Evolutionary conservation across 2,888 invertebrate genomes (phyloP).

Genomic region (Apotomis betuletana): DNA sequence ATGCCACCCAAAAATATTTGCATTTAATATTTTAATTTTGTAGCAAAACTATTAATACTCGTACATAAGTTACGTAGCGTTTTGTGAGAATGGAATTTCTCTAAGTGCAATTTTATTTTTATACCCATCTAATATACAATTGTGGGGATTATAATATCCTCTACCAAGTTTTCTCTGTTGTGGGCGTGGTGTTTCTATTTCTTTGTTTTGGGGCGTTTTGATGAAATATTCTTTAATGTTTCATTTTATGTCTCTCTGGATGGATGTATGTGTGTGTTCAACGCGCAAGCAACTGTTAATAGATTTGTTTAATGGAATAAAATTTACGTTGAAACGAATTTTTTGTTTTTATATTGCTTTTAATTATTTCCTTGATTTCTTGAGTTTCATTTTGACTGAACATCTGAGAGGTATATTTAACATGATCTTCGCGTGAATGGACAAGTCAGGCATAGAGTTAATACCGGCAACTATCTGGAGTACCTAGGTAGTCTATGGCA

Average conservation of each 20-base stretch:
- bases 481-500: no score
- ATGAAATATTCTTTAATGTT: conserved; percentile 50
- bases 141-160: conserved; percentile 52
- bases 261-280: conserved; percentile 62
- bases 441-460: no score
- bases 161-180: conserved; percentile 54
- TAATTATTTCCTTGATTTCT: neutral
- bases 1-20: conserved; percentile 79
- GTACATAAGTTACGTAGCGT: conserved; percentile 61
- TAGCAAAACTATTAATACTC: conserved; percentile 60
- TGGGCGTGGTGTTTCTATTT: conserved; percentile 54
- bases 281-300: conserved; percentile 72
- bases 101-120: conserved; percentile 76
- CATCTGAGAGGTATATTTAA: no score
- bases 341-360: conserved; percentile 38
- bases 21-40: conserved; percentile 62
- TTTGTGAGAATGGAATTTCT: conserved; percentile 62
- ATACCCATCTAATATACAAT: conserved; percentile 49
- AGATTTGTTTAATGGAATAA: conserved; percentile 76
- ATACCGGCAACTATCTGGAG: no score
- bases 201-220: conserved; percentile 55
- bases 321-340: conserved; percentile 72
- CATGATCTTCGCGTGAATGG: no score
- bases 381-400: no score
- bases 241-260: conserved; percentile 56